Conservation (phyloP, 2,113 vertebrate species). For the Apeltes quadracus region DNA sequence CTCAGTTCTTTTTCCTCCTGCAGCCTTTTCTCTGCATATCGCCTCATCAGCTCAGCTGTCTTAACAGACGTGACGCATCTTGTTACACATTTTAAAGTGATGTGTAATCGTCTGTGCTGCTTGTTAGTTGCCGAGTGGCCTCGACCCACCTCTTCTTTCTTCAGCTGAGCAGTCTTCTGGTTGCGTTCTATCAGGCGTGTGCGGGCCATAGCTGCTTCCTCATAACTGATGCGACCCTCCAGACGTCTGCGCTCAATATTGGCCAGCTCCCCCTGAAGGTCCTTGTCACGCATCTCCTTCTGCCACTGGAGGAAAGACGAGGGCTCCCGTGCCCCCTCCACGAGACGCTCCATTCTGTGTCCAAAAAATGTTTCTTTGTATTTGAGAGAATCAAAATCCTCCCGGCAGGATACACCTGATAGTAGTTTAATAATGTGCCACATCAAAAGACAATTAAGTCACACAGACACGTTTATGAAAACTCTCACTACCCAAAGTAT, state of each 20-base stretch:
- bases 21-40: conserved; percentile 78
- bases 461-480: background rate
- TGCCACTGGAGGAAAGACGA: conserved; percentile 89
- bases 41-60: conserved; percentile 82
- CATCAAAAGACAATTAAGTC: background rate
- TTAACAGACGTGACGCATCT: conserved; percentile 51
- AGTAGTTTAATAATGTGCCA: background rate
- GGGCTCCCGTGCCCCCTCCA: conserved; percentile 82
- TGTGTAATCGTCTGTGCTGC: background rate
- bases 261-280: conserved; percentile 81
- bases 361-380: background rate
- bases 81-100: conserved; percentile 1
- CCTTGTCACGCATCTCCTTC: conserved; percentile 83
- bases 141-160: conserved; percentile 87
- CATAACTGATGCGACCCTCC: conserved; percentile 83
- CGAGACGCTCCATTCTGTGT: conserved; percentile 70
- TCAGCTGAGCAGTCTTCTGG: conserved; percentile 79
- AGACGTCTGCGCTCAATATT: conserved; percentile 78
- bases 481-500: background rate
- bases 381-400: background rate
- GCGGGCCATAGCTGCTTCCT: conserved; percentile 84
- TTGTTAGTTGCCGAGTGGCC: background rate
- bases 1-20: conserved; percentile 83
- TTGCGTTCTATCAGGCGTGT: conserved; percentile 81
- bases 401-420: background rate